Evolutionary conservation across 2,113 vertebrate genomes (phyloP), one percentile per base, ranked within the genome.

Genomic region (Leiothrix lutea): DNA sequence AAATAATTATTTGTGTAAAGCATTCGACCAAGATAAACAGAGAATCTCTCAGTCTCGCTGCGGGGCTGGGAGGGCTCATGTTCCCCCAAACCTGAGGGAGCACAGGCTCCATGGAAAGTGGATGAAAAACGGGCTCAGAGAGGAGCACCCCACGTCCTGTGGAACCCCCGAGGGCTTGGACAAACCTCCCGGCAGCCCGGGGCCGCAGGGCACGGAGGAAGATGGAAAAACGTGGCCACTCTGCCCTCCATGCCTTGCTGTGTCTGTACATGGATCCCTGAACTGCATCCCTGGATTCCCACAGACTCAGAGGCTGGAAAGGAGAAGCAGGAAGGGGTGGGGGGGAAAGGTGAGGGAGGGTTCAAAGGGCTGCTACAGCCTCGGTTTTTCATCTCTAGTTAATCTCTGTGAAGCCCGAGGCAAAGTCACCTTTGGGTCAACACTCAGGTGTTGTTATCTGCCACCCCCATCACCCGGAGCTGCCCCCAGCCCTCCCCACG

Each of bases 391-490:
- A 91, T 92, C 88, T 96, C 90, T 70, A 11, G 38, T 92, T 95
- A 94, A 96, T 97, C 95, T 89, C 90, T 67, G 54, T 9, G 11
- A 80, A 74, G 90, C 97, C 96, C 4, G 58, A 88, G 96, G 97
- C 96, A 86, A 91, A 91, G 93, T 97, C 96, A 97, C 95, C 96
- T 91, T 67, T 47, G 92, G 97, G 96, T 96, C 96, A 97, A 17
- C 5, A 38, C 95, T 97, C 97, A 97, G 96, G 96, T 96, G 97
- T 95, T 94, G 95, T 92, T 97, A 95, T 95, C 92, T 90, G 85
- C 85, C 82, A 35, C 28, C 90, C 51, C 89, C 95, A 96, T 94
- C 90, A 83, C 81, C 75, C 62, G 3, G 50, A 78, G 92, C 77
- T 69, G 91, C 89, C 74, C 53, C 65, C 71, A 50, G 35, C 88